A percentile compares a stretch with the other conserved stretches of the same genome.
These are phyloP conservation scores for Martes martes DNA, from an alignment of 2,113 vertebrate genomes.

Conservation along the genomic window DNA sequence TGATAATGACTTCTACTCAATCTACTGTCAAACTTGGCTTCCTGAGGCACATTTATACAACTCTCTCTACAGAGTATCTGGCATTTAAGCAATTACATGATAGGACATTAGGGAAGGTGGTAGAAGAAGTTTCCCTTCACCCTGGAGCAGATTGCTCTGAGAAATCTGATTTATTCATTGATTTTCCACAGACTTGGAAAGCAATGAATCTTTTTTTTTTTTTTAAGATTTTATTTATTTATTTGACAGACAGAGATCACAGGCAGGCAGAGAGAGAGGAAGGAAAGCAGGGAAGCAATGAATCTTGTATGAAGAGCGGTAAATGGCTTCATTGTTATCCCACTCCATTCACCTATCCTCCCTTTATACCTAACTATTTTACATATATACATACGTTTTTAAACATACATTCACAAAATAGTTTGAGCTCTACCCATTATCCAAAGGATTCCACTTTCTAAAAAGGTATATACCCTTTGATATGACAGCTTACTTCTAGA, in stretches of 20 bases:
- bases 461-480: neutral
- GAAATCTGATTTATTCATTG: neutral
- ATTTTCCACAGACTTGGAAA: neutral
- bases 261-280: too few relatives aligned
- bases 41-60: neutral
- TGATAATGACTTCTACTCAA: neutral
- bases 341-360: neutral
- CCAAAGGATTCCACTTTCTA: neutral
- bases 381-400: neutral
- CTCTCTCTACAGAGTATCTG: neutral
- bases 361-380: neutral
- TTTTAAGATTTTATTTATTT: too few relatives aligned
- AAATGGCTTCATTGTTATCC: neutral
- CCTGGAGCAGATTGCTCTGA: neutral
- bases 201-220: neutral
- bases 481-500: neutral
- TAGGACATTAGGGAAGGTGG: neutral
- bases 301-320: neutral
- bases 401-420: neutral
- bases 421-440: neutral
- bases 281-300: too few relatives aligned
- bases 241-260: too few relatives aligned
- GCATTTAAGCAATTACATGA: neutral
- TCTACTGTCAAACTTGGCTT: conserved; percentile 1
- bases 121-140: neutral